phyloP scores from a whole-genome alignment of 2,113 vertebrate genomes.

The Rafetus swinhoei region DNA sequence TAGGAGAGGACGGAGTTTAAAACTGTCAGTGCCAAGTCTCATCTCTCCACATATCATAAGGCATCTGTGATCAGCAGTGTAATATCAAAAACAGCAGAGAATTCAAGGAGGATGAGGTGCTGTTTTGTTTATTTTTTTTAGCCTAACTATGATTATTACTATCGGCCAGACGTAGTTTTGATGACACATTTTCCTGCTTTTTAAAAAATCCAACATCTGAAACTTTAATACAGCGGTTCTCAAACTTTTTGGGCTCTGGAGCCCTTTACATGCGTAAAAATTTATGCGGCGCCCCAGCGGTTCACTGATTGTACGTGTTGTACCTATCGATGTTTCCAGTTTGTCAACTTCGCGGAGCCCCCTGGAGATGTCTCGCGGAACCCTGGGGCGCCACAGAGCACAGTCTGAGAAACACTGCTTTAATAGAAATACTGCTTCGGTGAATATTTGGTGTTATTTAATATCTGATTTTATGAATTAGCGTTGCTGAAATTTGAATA shows the following conservation, averaged over 20 bases:
- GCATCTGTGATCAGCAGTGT: not conserved
- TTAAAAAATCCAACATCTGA: not conserved
- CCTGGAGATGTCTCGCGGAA: too few relatives aligned
- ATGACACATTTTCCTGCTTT: not conserved
- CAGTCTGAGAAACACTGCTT: too few relatives aligned
- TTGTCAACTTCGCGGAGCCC: too few relatives aligned
- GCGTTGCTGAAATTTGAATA: not conserved
- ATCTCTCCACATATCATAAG: not conserved
- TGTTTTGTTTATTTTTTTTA: not conserved
- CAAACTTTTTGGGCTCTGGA: too few relatives aligned
- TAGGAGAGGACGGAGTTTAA: not conserved
- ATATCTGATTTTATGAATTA: not conserved
- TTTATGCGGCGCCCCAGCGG: too few relatives aligned
- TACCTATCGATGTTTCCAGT: too few relatives aligned
- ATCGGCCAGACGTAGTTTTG: not conserved
- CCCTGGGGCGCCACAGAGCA: too few relatives aligned
- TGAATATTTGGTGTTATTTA: not conserved
- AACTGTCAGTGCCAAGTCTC: not conserved
- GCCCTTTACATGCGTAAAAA: too few relatives aligned
- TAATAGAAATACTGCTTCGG: not conserved
- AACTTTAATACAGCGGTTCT: not conserved
- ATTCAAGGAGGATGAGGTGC: not conserved
- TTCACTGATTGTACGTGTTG: too few relatives aligned
- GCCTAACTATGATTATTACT: rapidly evolving
- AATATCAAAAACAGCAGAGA: not conserved